Evolutionary conservation across 1,140 invertebrate genomes (phyloP).

Genomic region (Zaprionus ornatus): DNA sequence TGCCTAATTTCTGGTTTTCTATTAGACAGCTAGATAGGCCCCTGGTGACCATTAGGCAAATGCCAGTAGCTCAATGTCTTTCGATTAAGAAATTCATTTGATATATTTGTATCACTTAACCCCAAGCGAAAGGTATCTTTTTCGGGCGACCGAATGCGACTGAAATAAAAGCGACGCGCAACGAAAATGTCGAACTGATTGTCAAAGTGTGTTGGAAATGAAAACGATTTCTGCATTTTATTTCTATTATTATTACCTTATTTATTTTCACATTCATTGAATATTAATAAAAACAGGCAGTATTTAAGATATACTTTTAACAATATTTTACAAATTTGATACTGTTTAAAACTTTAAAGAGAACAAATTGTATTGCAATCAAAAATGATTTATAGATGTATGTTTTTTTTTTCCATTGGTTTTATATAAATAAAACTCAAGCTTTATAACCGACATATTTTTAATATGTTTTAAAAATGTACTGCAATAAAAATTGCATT

Average conservation of each 20-base stretch:
- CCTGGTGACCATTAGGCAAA: conserved; percentile 64
- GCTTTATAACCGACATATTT: no score
- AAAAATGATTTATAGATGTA: background rate
- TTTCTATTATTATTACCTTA: background rate
- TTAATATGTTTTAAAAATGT: no score
- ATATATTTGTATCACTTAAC: conserved; percentile 71
- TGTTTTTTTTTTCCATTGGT: no score
- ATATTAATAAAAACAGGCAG: background rate
- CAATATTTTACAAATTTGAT: background rate
- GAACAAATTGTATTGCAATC: no score
- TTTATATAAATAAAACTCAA: no score
- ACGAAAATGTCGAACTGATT: background rate
- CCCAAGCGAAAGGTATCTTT: conserved; percentile 53
- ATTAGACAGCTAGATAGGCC: conserved; percentile 19
- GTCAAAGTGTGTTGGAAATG: background rate
- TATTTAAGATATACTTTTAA: background rate
- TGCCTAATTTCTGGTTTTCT: conserved; percentile 53
- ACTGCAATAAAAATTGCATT: no score
- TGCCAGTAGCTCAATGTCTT: conserved; percentile 63
- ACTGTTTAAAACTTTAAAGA: background rate
- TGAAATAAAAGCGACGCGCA: background rate
- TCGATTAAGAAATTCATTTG: conserved; percentile 73
- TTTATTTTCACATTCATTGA: background rate
- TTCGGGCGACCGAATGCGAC: conserved; percentile 1
- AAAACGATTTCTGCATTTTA: background rate